Evolutionary conservation across 1,140 invertebrate genomes (phyloP).

Genomic region (Geopemphigus sp.): DNA sequence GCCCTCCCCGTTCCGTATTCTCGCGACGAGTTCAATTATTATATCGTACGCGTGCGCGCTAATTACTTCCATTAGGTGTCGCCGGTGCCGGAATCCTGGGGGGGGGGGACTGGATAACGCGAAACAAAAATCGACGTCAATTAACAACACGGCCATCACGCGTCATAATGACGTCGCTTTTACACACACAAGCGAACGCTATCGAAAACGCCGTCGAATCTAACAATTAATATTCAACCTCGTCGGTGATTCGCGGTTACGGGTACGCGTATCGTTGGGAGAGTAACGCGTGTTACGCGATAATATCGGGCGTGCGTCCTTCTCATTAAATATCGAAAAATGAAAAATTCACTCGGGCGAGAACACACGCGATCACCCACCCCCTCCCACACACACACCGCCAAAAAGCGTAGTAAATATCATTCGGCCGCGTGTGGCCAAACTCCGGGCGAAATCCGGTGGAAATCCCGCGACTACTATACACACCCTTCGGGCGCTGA

Average conservation of each 20-base stretch:
- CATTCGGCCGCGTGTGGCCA: not conserved
- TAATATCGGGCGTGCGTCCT: not conserved
- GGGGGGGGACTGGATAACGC: not conserved
- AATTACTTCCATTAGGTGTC: constrained; percentile 12
- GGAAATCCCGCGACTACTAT: not conserved
- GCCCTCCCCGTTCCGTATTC: too few relatives aligned
- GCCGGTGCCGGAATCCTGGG: too few relatives aligned
- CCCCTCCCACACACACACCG: not conserved
- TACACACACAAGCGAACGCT: too few relatives aligned
- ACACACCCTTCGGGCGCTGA: too few relatives aligned
- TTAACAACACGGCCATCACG: constrained; percentile 28
- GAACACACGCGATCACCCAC: not conserved
- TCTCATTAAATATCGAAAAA: constrained; percentile 15
- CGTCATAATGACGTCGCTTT: too few relatives aligned
- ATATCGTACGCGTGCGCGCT: not conserved
- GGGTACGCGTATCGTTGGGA: too few relatives aligned
- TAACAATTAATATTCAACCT: constrained; percentile 46
- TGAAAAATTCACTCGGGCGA: not conserved
- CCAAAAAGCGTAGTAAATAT: too few relatives aligned
- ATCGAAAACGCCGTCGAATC: not conserved
- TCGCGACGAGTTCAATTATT: constrained; percentile 33
- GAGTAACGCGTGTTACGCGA: too few relatives aligned
- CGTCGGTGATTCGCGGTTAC: too few relatives aligned
- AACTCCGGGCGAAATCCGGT: not conserved
- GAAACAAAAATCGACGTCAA: constrained; percentile 37